Evolutionary conservation across 2,888 invertebrate genomes (phyloP).

Genomic region (Ophonus ardosiacus): DNA sequence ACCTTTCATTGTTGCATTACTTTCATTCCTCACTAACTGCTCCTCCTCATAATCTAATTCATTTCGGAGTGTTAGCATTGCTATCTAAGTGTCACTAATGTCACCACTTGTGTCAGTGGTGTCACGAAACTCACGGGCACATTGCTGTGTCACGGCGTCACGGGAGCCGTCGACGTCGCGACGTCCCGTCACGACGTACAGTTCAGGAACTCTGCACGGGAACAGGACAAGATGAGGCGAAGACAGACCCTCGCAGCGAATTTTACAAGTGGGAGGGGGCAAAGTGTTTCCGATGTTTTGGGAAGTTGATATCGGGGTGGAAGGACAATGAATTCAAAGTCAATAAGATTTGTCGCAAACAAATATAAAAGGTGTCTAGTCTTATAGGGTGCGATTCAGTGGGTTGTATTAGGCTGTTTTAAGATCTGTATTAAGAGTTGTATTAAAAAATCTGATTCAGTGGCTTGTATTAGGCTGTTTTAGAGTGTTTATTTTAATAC

Average conservation of each 20-base stretch:
- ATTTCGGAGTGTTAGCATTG: neutral
- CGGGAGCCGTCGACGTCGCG: slow-evolving; percentile 25
- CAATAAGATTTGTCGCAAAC: neutral
- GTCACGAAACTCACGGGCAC: neutral
- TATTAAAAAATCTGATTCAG: too few species aligned
- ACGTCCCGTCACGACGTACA: slow-evolving; percentile 28
- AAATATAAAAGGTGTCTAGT: neutral
- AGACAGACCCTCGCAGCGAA: slow-evolving; percentile 34
- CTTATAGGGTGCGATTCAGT: too few species aligned
- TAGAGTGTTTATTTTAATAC: too few species aligned
- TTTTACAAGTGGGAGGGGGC: slow-evolving; percentile 9
- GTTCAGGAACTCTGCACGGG: neutral
- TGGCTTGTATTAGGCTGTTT: too few species aligned
- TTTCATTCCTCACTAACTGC: too few species aligned
- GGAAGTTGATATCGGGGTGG: neutral
- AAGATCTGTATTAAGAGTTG: too few species aligned
- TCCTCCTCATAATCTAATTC: neutral
- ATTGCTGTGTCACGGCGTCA: slow-evolving; percentile 9
- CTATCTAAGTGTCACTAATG: slow-evolving; percentile 5
- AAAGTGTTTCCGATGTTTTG: neutral
- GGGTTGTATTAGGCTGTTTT: too few species aligned
- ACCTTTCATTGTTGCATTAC: too few species aligned
- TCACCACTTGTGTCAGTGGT: slow-evolving; percentile 4
- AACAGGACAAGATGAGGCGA: slow-evolving; percentile 17
- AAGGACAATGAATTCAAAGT: neutral